Base-by-base conservation (phyloP, 2,888 invertebrate genomes). In the Heliconius charithonia region DNA sequence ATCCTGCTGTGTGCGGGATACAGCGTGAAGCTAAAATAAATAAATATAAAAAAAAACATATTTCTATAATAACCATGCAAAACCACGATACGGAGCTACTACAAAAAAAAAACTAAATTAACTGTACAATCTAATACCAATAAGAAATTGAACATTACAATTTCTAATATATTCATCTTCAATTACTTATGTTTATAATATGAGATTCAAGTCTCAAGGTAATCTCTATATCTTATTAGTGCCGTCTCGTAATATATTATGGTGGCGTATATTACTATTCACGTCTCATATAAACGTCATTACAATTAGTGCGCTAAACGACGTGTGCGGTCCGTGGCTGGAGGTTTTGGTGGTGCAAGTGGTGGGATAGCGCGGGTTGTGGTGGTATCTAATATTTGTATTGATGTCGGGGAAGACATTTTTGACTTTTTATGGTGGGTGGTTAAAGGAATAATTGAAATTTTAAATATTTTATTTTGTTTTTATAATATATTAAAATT, bases 271-370 rank as follows among this genome's bases (percentile, higher is more conserved):
- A 93, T 93, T 92, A 93, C 92, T 91, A 89, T 93, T 94, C 92
- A 93, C 90, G 92, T 92, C 91, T 91, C 90, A 94, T 95, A 94
- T 93, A 94, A 92, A 93, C 91, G 88, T 94, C 92, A 94, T 95
- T 94, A 93, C 93, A 95, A 94, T 94, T 94, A 94, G 94, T 92
- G 85, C 89, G 89, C 86, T 87, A 85, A 85, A 85, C 93, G 82
- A 88, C 93, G 94, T 95, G 94, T 94, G 94, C 92, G 94, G 94
- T 91, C 93, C 84, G 81, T 82, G 79, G 83, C 81, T 79, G 80
- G 84, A 83, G 83, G 81, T 76, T 79, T 59, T 37, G 79, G 67
- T 19, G 65, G 78, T 69, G 10, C 73, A 83, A 83, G 77, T 77
- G 32, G 84, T 51, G 78, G 77, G 79, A 69, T 63, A 56, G 19